phyloP scores from a whole-genome alignment of 2,888 invertebrate genomes.

The Tipula lateralis region DNA sequence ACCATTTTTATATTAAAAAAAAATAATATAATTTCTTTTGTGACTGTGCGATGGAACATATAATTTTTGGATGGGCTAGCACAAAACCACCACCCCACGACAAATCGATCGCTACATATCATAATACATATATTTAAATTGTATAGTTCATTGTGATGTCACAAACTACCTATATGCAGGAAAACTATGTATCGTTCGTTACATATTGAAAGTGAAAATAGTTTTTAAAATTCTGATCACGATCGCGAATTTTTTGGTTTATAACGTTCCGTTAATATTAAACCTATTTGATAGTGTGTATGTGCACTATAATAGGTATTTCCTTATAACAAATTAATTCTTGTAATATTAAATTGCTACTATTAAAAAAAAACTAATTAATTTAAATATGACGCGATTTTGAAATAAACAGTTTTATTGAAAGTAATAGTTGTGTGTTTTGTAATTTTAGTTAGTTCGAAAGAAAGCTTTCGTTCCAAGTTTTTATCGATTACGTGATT shows the following conservation, averaged over 20 bases:
- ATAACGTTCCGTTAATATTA: conserved; percentile 24
- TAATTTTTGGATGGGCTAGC: background rate
- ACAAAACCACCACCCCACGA: background rate
- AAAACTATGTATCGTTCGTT: background rate
- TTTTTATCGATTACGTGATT: background rate
- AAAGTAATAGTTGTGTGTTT: background rate
- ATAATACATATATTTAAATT: background rate
- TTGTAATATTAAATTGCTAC: background rate
- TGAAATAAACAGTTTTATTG: background rate
- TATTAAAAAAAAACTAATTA: background rate
- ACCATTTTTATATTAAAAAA: conserved; percentile 13
- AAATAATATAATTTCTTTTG: background rate
- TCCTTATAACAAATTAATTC: conserved; percentile 11
- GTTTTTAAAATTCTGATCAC: background rate
- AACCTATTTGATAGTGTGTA: background rate
- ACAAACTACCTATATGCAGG: background rate
- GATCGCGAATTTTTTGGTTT: background rate
- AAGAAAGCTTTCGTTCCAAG: background rate
- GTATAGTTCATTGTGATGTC: background rate
- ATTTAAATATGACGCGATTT: conserved; percentile 24
- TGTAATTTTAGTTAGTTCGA: background rate
- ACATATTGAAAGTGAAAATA: conserved; percentile 24
- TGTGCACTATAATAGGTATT: background rate
- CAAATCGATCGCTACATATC: background rate
- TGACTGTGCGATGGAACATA: background rate